Base-by-base conservation (phyloP, 1,140 invertebrate species). In the Euwallacea similis region DNA sequence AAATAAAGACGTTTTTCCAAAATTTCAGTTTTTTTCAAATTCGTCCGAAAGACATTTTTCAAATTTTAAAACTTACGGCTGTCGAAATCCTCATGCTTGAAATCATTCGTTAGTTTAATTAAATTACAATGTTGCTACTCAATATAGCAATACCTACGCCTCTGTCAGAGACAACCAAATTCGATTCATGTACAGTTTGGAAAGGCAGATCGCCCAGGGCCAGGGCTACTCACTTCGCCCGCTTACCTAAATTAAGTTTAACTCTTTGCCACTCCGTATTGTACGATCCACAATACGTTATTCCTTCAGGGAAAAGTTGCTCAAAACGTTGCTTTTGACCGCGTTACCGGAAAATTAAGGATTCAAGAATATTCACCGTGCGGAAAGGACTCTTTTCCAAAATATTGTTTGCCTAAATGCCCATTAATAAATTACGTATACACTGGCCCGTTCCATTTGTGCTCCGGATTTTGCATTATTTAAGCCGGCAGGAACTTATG, bases 201-300 rank as follows among this genome's bases (percentile, higher is more conserved):
- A 66, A 66, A 66, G 65, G 65, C 54, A 58, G 33, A 58, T 42
- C 65, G 65, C 65, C 65, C 42, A 44, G 54, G 65, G 65, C n/a
- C 54, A 11, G 65, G 65, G n/a, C 54, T 44, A 66, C 65, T 66
- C 65, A 66, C 65, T 66, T 58, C 53, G 11, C 42, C 65, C 65
- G 65, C 54, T 66, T 66, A 66, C 53, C 44, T 66, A 66, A 66
- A 66, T 66, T 66, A 66, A 66, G 65, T 66, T 66, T 66, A 66
- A 66, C 65, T 66, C 65, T 66, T 66, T 66, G 65, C 65, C 65
- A 58, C 53, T 42, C 65, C 63, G 55, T 66, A 58, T 56, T 66
- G 65, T 66, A 42, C 65, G 10, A 54, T 33, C 54, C 65, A 66
- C 65, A 66, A 66, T 66, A 66, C 53, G 9, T 43, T 66, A 58